Evolutionary conservation across 2,797 vertebrate genomes (phyloP).

Genomic region (Melanotaenia trifasciata): DNA sequence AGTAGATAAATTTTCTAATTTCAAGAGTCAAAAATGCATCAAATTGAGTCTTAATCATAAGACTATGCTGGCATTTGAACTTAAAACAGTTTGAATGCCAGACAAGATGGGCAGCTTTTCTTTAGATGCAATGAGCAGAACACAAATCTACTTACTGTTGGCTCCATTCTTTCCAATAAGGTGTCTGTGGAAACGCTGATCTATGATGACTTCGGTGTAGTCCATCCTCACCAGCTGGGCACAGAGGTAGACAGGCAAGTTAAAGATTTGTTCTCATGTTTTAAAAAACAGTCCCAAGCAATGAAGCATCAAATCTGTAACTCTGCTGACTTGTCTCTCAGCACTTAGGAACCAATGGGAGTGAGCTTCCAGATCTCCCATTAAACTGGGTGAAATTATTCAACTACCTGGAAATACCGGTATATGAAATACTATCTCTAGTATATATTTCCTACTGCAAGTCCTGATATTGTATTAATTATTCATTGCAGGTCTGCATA

Average conservation of each 20-base stretch:
- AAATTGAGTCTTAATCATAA: not conserved
- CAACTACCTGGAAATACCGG: not conserved
- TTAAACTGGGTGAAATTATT: not conserved
- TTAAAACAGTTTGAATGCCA: not conserved
- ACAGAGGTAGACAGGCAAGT: constrained; percentile 1
- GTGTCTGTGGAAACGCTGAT: constrained; percentile 87
- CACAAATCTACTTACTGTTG: constrained; percentile 81
- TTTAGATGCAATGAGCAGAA: not conserved
- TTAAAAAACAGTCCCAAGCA: not conserved
- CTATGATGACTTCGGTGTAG: constrained; percentile 86
- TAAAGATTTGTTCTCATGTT: not conserved
- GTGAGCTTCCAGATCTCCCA: not conserved
- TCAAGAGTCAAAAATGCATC: not conserved
- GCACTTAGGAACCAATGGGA: not conserved
- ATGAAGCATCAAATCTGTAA: not conserved
- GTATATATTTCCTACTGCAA: not conserved
- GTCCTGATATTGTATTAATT: too few relatives aligned
- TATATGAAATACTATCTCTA: not conserved
- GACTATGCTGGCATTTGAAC: not conserved
- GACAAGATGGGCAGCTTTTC: not conserved
- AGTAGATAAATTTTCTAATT: not conserved
- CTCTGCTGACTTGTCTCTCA: not conserved
- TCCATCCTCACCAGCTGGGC: constrained; percentile 86
- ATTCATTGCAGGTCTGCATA: too few relatives aligned
- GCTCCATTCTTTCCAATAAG: constrained; percentile 86